Percentiles rank a stretch among this genome's conserved stretches.
phyloP scores from a whole-genome alignment of 2,888 invertebrate species.

The Sylvicola cinctus region DNA sequence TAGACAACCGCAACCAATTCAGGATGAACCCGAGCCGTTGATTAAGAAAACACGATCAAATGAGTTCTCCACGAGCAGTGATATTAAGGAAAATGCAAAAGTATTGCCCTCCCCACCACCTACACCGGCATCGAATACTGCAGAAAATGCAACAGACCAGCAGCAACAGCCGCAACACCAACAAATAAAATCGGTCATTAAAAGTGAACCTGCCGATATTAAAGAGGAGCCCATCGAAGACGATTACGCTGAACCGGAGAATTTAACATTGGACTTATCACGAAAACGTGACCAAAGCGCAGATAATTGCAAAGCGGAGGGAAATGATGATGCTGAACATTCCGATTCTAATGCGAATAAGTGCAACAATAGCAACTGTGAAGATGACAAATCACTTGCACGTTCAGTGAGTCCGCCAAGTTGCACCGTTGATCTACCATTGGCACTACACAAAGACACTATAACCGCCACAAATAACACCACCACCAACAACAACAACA shows the following conservation, averaged over 20 bases:
- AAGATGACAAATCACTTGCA: background rate
- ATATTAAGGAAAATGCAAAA: background rate
- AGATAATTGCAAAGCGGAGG: too few species aligned
- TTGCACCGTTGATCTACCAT: too few species aligned
- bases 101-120: slow-evolving; percentile 21
- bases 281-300: slow-evolving; percentile 7
- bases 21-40: slow-evolving; percentile 10
- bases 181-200: too few species aligned
- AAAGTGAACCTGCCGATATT: slow-evolving; percentile 3
- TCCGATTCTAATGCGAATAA: slow-evolving; percentile 12
- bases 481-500: background rate
- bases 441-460: too few species aligned
- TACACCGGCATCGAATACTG: slow-evolving; percentile 13
- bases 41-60: slow-evolving; percentile 12
- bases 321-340: too few species aligned
- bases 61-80: slow-evolving; percentile 7
- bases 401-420: background rate
- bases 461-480: too few species aligned
- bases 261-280: slow-evolving; percentile 10
- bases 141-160: background rate
- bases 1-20: slow-evolving; percentile 1
- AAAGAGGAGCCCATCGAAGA: slow-evolving; percentile 5
- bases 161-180: background rate
- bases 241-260: slow-evolving; percentile 7
- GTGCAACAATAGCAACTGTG: background rate